Conservation (phyloP, 1,140 invertebrate genomes). For the Drosophila melanica region DNA sequence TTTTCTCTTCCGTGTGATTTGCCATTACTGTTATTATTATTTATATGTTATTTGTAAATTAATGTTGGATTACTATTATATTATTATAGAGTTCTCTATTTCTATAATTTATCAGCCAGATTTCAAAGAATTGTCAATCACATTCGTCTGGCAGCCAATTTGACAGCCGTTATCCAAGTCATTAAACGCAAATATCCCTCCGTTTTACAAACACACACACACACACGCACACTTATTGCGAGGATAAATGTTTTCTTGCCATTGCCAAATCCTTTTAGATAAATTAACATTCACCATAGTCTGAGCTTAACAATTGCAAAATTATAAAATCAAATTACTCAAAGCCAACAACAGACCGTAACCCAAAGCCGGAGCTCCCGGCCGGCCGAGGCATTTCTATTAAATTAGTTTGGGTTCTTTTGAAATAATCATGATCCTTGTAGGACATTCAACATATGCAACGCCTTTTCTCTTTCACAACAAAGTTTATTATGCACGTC, state of each 20-base stretch:
- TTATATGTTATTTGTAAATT: no score
- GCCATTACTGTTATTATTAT: no score
- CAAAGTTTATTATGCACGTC: constrained; percentile 30
- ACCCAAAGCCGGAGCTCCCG: not conserved
- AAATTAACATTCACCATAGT: constrained; percentile 31
- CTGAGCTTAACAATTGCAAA: constrained; percentile 15
- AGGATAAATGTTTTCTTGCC: not conserved
- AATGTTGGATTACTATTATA: no score
- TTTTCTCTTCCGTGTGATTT: no score
- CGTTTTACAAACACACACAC: not conserved
- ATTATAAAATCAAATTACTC: constrained; percentile 17
- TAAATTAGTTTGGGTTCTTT: constrained; percentile 17
- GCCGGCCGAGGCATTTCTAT: constrained; percentile 12
- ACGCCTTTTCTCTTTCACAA: constrained; percentile 12
- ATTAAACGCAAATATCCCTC: not conserved
- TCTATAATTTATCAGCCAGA: not conserved
- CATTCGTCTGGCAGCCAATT: not conserved
- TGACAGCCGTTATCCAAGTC: not conserved
- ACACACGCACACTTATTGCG: not conserved
- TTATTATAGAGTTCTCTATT: no score
- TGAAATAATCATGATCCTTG: constrained; percentile 23
- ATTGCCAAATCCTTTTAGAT: constrained; percentile 25
- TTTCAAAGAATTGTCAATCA: not conserved
- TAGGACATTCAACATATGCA: constrained; percentile 29
- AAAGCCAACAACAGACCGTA: constrained; percentile 18